phyloP scores from a whole-genome alignment of 1,140 invertebrate genomes.

The Drosophila trapezifrons region DNA sequence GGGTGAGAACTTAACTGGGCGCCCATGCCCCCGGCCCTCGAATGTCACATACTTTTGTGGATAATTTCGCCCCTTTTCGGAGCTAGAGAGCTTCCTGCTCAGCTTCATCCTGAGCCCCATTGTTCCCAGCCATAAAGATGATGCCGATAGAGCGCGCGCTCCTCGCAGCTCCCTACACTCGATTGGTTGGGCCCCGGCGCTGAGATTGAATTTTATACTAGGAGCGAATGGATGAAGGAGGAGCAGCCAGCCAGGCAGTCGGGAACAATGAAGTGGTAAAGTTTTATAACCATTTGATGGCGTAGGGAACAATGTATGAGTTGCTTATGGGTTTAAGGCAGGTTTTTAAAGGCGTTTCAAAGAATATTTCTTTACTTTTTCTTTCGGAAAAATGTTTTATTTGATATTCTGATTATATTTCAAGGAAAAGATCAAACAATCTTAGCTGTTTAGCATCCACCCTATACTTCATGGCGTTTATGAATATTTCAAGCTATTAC shows the following conservation, averaged over 20 bases:
- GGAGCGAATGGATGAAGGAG: not conserved
- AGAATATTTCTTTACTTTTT: not conserved
- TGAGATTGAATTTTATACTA: conserved; percentile 34
- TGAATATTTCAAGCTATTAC: not conserved
- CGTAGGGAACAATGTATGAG: conserved; percentile 19
- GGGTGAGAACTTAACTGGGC: conserved; percentile 69
- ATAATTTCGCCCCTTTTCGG: conserved; percentile 25
- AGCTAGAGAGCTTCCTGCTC: conserved; percentile 31
- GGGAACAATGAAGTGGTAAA: conserved; percentile 71
- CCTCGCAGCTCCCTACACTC: not conserved
- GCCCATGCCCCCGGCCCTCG: conserved; percentile 7
- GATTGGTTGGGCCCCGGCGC: conserved; percentile 29
- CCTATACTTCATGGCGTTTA: no score
- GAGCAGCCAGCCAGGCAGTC: conserved; percentile 23
- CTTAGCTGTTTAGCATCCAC: not conserved
- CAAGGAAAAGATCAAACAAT: not conserved
- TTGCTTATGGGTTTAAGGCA: conserved; percentile 10
- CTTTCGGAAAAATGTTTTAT: not conserved
- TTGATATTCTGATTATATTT: not conserved
- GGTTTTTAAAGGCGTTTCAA: not conserved
- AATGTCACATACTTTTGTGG: conserved; percentile 51
- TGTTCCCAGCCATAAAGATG: conserved; percentile 73
- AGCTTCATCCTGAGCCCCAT: conserved; percentile 31
- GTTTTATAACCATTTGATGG: conserved; percentile 49
- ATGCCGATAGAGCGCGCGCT: conserved; percentile 48